Conservation (phyloP, 2,113 vertebrate genomes). For the Myiagra hebetior region DNA sequence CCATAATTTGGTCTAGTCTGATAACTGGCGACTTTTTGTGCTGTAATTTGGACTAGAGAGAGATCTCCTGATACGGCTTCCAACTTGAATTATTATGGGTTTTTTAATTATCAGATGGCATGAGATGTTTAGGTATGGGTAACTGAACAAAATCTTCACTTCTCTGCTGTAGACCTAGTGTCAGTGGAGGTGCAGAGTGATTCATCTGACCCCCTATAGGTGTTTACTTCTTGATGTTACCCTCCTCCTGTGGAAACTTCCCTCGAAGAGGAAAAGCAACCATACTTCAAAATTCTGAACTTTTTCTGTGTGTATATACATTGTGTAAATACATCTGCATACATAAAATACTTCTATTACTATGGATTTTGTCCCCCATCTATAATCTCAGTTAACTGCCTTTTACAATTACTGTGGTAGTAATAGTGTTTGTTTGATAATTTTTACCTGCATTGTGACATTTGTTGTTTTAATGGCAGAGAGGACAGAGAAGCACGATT, state of each 20-base stretch:
- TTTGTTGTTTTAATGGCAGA: slow-evolving; percentile 65
- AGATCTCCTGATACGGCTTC: neutral
- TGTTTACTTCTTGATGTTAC: neutral
- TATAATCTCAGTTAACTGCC: neutral
- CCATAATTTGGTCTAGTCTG: neutral
- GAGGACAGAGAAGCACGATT: slow-evolving; percentile 96
- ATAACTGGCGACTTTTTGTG: neutral
- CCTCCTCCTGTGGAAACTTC: neutral
- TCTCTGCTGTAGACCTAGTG: neutral
- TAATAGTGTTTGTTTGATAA: neutral
- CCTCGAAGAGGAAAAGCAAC: neutral
- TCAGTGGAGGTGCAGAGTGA: neutral
- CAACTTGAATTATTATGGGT: neutral
- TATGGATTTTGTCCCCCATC: neutral
- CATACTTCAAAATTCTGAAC: neutral
- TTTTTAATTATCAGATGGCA: neutral
- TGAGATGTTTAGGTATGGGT: neutral
- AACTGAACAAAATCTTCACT: neutral
- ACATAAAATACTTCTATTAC: neutral
- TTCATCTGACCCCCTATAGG: neutral
- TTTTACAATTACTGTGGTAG: neutral
- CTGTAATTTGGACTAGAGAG: neutral
- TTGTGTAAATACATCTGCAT: neutral
- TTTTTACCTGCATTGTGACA: neutral
- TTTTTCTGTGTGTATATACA: neutral